Conservation (phyloP, 2,888 invertebrate species). For the Tubulanus polymorphus region DNA sequence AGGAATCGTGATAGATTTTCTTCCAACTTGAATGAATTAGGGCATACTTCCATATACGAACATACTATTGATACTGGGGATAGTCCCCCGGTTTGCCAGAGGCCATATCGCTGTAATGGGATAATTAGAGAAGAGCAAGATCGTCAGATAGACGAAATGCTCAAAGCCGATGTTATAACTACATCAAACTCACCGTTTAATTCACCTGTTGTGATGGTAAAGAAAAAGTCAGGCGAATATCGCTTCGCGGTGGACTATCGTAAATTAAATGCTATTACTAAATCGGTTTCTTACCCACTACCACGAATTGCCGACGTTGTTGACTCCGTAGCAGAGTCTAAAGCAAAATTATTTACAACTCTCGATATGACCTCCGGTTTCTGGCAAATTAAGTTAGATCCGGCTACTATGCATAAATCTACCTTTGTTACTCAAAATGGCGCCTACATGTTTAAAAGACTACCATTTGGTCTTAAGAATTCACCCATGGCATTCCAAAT, state of each 20-base stretch:
- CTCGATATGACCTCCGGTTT: conserved; percentile 18
- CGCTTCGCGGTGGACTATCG: conserved; percentile 23
- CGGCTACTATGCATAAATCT: conserved; percentile 17
- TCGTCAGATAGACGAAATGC: conserved; percentile 18
- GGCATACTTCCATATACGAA: neutral
- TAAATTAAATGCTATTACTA: conserved; percentile 15
- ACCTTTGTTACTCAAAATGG: conserved; percentile 21
- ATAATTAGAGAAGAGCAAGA: conserved; percentile 8
- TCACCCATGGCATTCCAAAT: conserved; percentile 20
- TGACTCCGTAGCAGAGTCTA: conserved; percentile 16
- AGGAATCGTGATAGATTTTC: no score
- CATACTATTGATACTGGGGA: neutral
- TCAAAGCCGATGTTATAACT: conserved; percentile 19
- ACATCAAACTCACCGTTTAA: conserved; percentile 18
- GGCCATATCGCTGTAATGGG: neutral
- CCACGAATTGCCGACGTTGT: conserved; percentile 17
- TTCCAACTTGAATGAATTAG: no score
- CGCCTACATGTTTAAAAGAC: conserved; percentile 16
- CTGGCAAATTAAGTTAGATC: conserved; percentile 18
- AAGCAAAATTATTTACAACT: conserved; percentile 11
- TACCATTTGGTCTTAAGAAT: conserved; percentile 25
- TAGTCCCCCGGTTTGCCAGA: neutral
- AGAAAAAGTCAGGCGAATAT: conserved; percentile 16
- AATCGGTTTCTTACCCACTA: conserved; percentile 17
- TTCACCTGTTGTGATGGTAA: conserved; percentile 18